Evolutionary conservation across 2,113 vertebrate species (phyloP), one percentile per base, ranked within the genome.

Genomic region (Dasypus novemcinctus): DNA sequence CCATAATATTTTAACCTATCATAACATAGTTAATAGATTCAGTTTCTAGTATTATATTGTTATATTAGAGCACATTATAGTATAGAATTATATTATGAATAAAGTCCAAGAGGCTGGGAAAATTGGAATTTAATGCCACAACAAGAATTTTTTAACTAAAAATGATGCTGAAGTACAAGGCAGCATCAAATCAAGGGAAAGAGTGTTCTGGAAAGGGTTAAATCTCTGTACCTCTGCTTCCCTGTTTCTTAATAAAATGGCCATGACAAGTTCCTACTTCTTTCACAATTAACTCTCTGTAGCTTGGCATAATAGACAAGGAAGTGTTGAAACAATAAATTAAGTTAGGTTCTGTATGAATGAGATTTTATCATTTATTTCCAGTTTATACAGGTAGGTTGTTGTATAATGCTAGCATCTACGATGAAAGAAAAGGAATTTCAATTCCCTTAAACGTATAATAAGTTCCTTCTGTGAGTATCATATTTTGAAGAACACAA

Each of bases 171-270:
- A 66, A 21, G 14, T 68, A 21, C 38, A 23, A 82, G 54, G 59
- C 27, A 36, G n/a, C 9, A 20, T 27, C 18, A 0, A 43, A n/a
- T 7, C 23, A 33, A n/a, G 1, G 29, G 29, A 2, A 29, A 29
- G 18, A 57, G 46, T 75, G 38, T 27, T 29, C 54, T 9, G 18
- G 54, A 14, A 9, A 29, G 8, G 6, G 1, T 9, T 57, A 2
- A 15, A 11, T 18, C 20, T 41, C 57, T 41, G 14, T 14, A 64
- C 10, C 10, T 33, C 29, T 12, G 15, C 20, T 1, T 83, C 8
- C 2, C 18, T n/a, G 46, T 14, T 52, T 75, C 43, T 74, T 63
- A 27, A 12, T 9, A 29, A 75, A 33, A 8, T 43, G 46, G 38
- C 14, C 36, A 27, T 57, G 43, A 27, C 43, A 52, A 20, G n/a